phyloP scores from a whole-genome alignment of 2,888 invertebrate species.

The Athripsodes cinereus region DNA sequence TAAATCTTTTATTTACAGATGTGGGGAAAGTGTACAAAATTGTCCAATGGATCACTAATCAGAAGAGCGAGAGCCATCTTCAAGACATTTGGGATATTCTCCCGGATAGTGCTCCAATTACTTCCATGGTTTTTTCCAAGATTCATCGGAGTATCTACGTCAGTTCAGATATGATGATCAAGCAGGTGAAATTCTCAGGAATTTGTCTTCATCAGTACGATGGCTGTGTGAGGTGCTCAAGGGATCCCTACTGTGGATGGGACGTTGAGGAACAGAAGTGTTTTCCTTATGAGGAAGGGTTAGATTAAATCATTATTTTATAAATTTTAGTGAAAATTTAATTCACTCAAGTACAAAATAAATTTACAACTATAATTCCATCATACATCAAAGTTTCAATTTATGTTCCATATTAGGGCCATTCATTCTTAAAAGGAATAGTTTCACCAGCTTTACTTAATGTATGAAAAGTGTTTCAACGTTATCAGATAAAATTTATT shows the following conservation, averaged over 20 bases:
- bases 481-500: too few relatives aligned
- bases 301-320: too few relatives aligned
- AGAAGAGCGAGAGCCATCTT: slow-evolving; percentile 55
- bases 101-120: slow-evolving; percentile 63
- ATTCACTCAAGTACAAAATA: too few relatives aligned
- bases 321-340: too few relatives aligned
- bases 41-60: slow-evolving; percentile 67
- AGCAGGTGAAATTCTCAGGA: slow-evolving; percentile 68
- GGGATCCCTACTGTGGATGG: slow-evolving; percentile 88
- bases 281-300: slow-evolving; percentile 70
- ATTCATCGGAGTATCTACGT: slow-evolving; percentile 73
- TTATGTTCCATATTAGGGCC: too few relatives aligned
- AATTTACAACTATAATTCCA: too few relatives aligned
- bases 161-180: slow-evolving; percentile 69
- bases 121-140: slow-evolving; percentile 69
- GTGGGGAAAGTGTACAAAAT: slow-evolving; percentile 77
- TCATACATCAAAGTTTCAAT: too few relatives aligned
- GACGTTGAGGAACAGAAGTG: slow-evolving; percentile 71
- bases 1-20: slow-evolving; percentile 39
- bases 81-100: slow-evolving; percentile 77
- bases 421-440: too few relatives aligned
- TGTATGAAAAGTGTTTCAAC: too few relatives aligned
- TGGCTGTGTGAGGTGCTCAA: slow-evolving; percentile 74
- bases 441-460: too few relatives aligned
- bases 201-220: slow-evolving; percentile 77